Evolutionary conservation across 2,797 vertebrate species (phyloP), one percentile per base, ranked within the genome.

Genomic region (Mus spretus): DNA sequence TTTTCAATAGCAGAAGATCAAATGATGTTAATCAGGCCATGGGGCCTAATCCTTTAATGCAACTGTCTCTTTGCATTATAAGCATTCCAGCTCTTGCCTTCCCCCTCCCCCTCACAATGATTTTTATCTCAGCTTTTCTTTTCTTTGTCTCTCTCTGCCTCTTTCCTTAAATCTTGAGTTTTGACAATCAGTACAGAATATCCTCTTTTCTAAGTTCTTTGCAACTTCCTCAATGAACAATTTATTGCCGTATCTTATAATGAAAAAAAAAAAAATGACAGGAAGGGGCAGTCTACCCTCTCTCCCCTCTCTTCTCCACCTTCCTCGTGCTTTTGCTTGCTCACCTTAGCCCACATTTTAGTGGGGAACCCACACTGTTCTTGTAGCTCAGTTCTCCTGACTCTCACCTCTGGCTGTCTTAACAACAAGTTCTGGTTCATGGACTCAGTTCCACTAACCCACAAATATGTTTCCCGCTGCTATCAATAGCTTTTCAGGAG

Each of bases 1-100:
- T 97, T 98, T 98, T 98, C 98, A 98, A 98, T 97, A 98, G 97
- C 95, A 96, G 97, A 98, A 98, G 98, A 98, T 98, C 98, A 98
- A 98, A 98, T 98, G 95, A 96, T 98, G 98, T 98, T 98, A 98
- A 98, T 98, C 97, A 53, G 97, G 95, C 97, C 96, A n/a, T 81
- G 96, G 94, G 96, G 97, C 94, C 96, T 98, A 98, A 98, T 98
- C 98, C 98, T 98, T 97, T 98, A 98, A 98, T 98, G 98, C 98
- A 98, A 95, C 96, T 98, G 97, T 98, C 98, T 98, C 98, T 98
- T 97, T 97, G 98, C 97, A 98, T 98, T 98, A 97, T 96, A 97
- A 98, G 97, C 97, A 95, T 97, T 96, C 97, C 75, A 94, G 84
- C 91, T 97, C 47, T 90, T 59, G 95, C 17, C n/a, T 17, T 6